Base-by-base conservation (phyloP, 2,113 vertebrate genomes). In the Lophochroa leadbeateri region DNA sequence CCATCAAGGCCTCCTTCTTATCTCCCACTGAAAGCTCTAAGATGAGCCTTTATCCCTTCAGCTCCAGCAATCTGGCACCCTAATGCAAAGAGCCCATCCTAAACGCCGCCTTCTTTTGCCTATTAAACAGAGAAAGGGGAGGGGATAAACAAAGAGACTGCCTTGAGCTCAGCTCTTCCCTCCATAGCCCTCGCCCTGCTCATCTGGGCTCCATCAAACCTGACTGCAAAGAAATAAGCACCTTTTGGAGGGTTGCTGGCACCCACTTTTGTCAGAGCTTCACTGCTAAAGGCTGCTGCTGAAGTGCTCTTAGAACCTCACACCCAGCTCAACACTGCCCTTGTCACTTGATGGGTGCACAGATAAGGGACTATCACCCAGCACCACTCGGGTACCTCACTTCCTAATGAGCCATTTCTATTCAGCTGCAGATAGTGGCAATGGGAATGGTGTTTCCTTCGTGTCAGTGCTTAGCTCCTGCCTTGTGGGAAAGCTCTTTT, bases 161-260 rank as follows among this genome's bases (percentile, higher is more conserved):
- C 52, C 67, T 31, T 11, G 37, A 31, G 46, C 44, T 15, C 50
- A 55, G 64, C 72, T 77, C 12, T 10, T 11, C 33, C 11, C 25
- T 16, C 20, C 49, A 29, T 2, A 25, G 18, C 43, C 28, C 31
- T 13, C 37, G 8, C 65, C 4, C 2, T 3, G 43, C 5, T 64
- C 64, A 33, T 18, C 17, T 43, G 58, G 12, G 25, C 39, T n/a
- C 44, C 37, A 46, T 7, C n/a, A 60, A 47, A 29, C 4, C 29
- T 0, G 7, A 68, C 0, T 17, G 10, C 17, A n/a, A 74, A 58
- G 71, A 39, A n/a, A 29, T 0, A 46, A 39, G n/a, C 16, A 8
- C 17, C 37, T 18, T 41, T 39, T 10, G 13, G 29, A 37, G 69
- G 14, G n/a, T 4, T 8, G 28, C 3, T 39, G 7, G 25, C 9